These are phyloP conservation scores for Neotoxoptera formosana DNA, from an alignment of 1,140 invertebrate genomes.

Conservation along the genomic window DNA sequence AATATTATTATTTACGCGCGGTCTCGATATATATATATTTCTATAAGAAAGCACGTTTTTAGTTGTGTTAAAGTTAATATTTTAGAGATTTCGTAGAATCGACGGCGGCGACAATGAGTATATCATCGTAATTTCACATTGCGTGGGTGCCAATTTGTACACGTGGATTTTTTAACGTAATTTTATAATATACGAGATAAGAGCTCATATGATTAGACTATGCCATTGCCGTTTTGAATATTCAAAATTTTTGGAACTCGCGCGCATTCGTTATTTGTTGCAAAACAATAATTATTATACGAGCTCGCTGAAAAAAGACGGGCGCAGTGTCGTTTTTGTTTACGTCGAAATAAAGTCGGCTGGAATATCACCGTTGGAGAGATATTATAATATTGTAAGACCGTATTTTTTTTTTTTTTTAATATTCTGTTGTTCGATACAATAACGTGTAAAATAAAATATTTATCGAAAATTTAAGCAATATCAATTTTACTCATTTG, in stretches of 20 bases:
- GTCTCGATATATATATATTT: not conserved
- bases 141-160: not conserved
- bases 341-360: not conserved
- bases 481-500: conserved; percentile 13
- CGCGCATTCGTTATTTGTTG: not conserved
- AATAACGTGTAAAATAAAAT: conserved; percentile 3
- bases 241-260: not conserved
- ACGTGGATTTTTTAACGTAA: not conserved
- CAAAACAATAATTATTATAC: not conserved
- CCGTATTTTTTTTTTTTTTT: not conserved
- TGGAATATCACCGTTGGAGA: not conserved
- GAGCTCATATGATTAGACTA: not conserved
- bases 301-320: not conserved
- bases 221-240: not conserved
- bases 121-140: not conserved
- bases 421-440: not conserved
- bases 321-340: not conserved
- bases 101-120: not conserved
- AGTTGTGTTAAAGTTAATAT: not conserved
- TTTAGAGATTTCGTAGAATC: not conserved
- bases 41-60: not conserved
- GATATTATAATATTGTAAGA: not conserved
- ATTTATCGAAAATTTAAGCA: not conserved
- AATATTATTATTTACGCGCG: not conserved
- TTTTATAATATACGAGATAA: not conserved